These are phyloP conservation scores for Gerris lacustris DNA, from an alignment of 2,888 invertebrate genomes.

Conservation along the genomic window DNA sequence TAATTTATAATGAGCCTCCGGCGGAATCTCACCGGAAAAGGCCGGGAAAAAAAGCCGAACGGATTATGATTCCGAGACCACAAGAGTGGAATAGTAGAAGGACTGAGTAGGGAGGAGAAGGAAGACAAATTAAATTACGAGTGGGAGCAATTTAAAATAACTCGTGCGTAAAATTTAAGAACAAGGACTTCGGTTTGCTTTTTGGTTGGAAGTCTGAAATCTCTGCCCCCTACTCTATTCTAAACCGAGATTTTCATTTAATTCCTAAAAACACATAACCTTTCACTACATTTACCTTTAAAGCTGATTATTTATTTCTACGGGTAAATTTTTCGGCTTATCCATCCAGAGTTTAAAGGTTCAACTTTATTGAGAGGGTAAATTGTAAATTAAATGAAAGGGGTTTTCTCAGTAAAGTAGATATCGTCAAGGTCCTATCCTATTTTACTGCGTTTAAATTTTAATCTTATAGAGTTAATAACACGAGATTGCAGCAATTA, in stretches of 20 bases:
- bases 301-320: neutral
- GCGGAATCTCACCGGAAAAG: neutral
- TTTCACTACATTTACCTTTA: neutral
- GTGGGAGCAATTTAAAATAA: neutral
- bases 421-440: too few relatives aligned
- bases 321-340: too few relatives aligned
- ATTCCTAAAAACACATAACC: neutral
- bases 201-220: neutral
- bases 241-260: neutral
- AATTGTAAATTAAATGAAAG: too few relatives aligned
- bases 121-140: constrained; percentile 3
- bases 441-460: too few relatives aligned
- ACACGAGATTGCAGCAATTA: too few relatives aligned
- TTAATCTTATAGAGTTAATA: too few relatives aligned
- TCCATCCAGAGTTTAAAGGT: too few relatives aligned
- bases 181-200: neutral
- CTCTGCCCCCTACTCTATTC: too few relatives aligned
- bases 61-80: neutral
- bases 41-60: neutral
- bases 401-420: too few relatives aligned
- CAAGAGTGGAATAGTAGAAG: neutral
- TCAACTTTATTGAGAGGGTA: too few relatives aligned
- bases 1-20: constrained; percentile 5
- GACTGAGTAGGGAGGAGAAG: neutral
- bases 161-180: constrained; percentile 1